Evolutionary conservation across 37 sponge, comb jelly and placozoan species (phyloP).

Genomic region (Petrosia ficiformis): DNA sequence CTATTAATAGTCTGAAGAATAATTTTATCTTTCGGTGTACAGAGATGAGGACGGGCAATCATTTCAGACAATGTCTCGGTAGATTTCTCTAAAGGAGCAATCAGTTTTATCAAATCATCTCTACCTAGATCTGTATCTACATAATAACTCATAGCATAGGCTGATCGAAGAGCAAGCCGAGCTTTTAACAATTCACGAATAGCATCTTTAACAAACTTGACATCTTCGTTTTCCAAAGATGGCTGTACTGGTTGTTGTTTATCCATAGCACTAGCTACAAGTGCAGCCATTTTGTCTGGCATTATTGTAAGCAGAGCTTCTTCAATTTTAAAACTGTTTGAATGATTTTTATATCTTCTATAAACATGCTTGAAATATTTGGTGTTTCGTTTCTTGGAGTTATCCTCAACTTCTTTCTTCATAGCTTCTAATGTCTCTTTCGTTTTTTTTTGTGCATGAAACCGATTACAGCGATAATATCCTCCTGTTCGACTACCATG

Average conservation of each 20-base stretch:
- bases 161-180: conserved; percentile 10
- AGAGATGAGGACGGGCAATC: conserved; percentile 21
- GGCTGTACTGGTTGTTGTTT: background rate
- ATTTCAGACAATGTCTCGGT: conserved; percentile 17
- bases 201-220: conserved; percentile 21
- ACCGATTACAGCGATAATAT: conserved; percentile 17
- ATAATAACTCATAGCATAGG: conserved; percentile 27
- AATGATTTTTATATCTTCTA: conserved; percentile 15
- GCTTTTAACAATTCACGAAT: conserved; percentile 22
- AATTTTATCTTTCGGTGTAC: conserved; percentile 32
- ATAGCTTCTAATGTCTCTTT: conserved; percentile 2
- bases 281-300: background rate
- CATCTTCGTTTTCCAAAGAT: background rate
- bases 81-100: conserved; percentile 19
- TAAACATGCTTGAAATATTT: conserved; percentile 30
- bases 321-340: conserved; percentile 7
- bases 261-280: background rate
- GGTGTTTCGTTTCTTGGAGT: background rate
- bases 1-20: conserved; percentile 19
- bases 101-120: conserved; percentile 13
- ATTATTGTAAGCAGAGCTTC: background rate
- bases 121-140: background rate
- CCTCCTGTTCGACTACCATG: conserved; percentile 33
- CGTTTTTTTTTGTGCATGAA: conserved; percentile 5
- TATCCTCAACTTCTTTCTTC: background rate